phyloP scores from a whole-genome alignment of 2,888 invertebrate species.

The Nemotelus nigrinus region DNA sequence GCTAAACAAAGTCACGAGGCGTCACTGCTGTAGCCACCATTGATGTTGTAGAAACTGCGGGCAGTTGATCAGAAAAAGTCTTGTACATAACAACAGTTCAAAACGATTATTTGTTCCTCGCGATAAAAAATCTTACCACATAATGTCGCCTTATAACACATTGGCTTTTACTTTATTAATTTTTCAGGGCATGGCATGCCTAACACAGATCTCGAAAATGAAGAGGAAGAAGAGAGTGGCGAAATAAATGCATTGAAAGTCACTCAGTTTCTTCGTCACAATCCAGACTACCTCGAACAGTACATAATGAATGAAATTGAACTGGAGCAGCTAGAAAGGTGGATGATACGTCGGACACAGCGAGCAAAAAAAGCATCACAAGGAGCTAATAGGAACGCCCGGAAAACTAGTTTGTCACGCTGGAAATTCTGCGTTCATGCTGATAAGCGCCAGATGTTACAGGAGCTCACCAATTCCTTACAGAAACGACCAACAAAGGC shows the following conservation, averaged over 20 bases:
- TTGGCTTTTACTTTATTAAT: no score
- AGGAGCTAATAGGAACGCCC: constrained; percentile 58
- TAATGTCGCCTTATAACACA: no score
- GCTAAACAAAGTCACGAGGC: no score
- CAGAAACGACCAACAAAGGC: constrained; percentile 71
- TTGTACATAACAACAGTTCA: no score
- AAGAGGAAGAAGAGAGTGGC: background rate
- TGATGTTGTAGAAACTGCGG: no score
- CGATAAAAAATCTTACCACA: no score
- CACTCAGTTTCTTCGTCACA: constrained; percentile 68
- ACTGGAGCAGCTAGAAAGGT: constrained; percentile 72
- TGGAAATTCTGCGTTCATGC: constrained; percentile 72
- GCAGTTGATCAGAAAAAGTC: no score
- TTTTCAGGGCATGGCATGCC: constrained; percentile 16
- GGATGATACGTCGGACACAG: constrained; percentile 71
- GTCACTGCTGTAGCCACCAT: no score
- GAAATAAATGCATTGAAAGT: constrained; percentile 63
- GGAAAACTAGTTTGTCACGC: constrained; percentile 69
- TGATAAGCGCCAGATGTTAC: constrained; percentile 72
- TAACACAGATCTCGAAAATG: background rate
- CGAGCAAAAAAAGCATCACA: constrained; percentile 64
- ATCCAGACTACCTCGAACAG: constrained; percentile 73
- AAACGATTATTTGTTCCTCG: no score
- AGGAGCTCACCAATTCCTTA: constrained; percentile 70
- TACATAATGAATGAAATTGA: constrained; percentile 73